Base-by-base conservation (phyloP, 2,113 vertebrate genomes). In the Rhagologus leucostigma region DNA sequence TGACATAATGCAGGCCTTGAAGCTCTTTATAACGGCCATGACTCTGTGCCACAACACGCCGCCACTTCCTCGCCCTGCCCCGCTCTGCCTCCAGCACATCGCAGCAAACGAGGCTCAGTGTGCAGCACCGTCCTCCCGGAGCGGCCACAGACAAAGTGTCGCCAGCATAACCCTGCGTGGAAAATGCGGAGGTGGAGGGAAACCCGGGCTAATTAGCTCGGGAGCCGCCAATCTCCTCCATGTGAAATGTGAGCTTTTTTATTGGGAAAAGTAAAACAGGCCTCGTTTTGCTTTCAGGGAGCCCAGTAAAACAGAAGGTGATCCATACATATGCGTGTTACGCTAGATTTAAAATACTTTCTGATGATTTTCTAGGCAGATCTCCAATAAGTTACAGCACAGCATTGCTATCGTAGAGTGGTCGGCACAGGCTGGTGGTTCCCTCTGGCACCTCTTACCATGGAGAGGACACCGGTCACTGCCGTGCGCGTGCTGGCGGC, bases 131-230 rank as follows among this genome's bases (percentile, higher is more conserved):
- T 88, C 59, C 96, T 95, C 95, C 97, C 73, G 32, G 87, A 76
- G 98, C 89, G 33, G 95, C 93, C 96, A 98, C 98, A 98, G 98
- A 98, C 98, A 97, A 96, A 62, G 96, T 96, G 98, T 97, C 98
- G 98, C 98, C 98, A 98, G 95, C 90, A 82, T 97, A 98, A 98
- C 98, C 98, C 98, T 97, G 98, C 97, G 97, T 98, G 98, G 98
- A 98, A 98, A 98, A 98, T 98, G 97, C 70, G 81, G 98, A 96
- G 98, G 97, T 98, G 98, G 96, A 97, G 95, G 97, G 97, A 96
- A 97, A 97, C 97, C 97, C 96, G 44, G 92, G 67, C 95, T 97
- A 97, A 98, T 97, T 97, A 98, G 95, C 97, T 90, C 27, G 17
- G 84, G 94, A 97, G 95, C 96, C 94, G 95, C 97, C 96, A 95